Conservation (phyloP, 2,113 vertebrate genomes). For the Carassius gibelio region DNA sequence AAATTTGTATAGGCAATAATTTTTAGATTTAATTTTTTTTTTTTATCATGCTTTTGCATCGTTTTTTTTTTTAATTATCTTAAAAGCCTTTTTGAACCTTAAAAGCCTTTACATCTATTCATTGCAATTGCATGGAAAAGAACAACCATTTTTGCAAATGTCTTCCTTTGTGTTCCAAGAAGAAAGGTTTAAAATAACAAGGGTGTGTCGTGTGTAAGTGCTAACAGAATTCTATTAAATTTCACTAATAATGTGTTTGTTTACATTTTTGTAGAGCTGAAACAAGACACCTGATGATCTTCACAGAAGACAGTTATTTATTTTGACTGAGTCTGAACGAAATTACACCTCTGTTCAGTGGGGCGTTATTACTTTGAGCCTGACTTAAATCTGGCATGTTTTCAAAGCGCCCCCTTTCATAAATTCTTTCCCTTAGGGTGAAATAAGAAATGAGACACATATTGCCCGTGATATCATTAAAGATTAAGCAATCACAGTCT, state of each 20-base stretch:
- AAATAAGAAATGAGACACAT: slow-evolving; percentile 5
- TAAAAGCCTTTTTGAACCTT: background rate
- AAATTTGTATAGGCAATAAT: background rate
- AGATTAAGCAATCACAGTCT: background rate
- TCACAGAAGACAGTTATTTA: background rate
- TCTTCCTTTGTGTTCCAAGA: background rate
- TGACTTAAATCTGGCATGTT: background rate
- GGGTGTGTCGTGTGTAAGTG: background rate
- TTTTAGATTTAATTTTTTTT: background rate
- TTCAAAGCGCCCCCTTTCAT: background rate
- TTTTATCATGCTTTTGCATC: too few relatives aligned
- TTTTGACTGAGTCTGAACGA: background rate
- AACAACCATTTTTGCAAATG: background rate
- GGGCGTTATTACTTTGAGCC: background rate
- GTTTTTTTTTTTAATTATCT: background rate
- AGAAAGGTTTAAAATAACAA: background rate
- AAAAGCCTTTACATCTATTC: background rate
- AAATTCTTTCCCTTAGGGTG: background rate
- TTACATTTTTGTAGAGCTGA: background rate
- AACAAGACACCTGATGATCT: background rate
- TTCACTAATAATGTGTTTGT: background rate
- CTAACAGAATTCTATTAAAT: background rate
- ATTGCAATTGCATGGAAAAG: background rate
- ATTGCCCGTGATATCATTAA: background rate
- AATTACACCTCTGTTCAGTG: background rate